Conservation (phyloP, 2,797 vertebrate species). For the Xiphophorus birchmanni region DNA sequence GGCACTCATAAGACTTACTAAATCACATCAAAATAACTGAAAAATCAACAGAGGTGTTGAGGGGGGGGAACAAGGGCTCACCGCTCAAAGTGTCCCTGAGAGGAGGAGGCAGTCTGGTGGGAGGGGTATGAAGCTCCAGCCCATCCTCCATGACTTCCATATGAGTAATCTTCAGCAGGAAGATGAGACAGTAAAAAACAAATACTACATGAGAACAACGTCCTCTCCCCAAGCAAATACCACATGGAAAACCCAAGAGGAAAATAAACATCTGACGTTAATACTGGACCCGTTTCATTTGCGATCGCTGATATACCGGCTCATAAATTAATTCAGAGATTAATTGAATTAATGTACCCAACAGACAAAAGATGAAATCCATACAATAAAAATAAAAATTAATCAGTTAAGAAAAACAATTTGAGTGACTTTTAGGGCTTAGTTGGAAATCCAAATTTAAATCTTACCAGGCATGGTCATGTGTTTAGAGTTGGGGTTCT, state of each 20-base stretch:
- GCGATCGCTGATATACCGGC: too few species aligned
- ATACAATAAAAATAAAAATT: not conserved
- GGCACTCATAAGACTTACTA: not conserved
- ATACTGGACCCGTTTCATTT: too few species aligned
- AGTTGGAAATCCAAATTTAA: too few species aligned
- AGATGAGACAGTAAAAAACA: not conserved
- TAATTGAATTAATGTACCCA: too few species aligned
- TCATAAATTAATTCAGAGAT: too few species aligned
- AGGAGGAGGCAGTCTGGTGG: constrained; percentile 87
- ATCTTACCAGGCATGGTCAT: constrained; percentile 77
- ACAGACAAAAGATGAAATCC: not conserved
- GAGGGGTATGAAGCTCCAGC: constrained; percentile 88
- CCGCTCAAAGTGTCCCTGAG: constrained; percentile 98
- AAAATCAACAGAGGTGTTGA: not conserved
- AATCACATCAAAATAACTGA: not conserved
- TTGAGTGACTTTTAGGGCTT: too few species aligned
- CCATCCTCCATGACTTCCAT: constrained; percentile 91
- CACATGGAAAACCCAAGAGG: too few species aligned
- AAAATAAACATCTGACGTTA: too few species aligned
- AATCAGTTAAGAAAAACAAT: not conserved
- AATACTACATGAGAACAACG: not conserved
- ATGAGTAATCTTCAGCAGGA: constrained; percentile 86
- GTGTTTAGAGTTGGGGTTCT: constrained; percentile 80
- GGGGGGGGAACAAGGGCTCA: constrained; percentile 55
- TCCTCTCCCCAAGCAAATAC: too few species aligned